Percentiles rank a stretch among this genome's conserved stretches.
These are phyloP conservation scores for Hemiscyllium ocellatum DNA, from an alignment of 2,113 vertebrate genomes.

Conservation along the genomic window DNA sequence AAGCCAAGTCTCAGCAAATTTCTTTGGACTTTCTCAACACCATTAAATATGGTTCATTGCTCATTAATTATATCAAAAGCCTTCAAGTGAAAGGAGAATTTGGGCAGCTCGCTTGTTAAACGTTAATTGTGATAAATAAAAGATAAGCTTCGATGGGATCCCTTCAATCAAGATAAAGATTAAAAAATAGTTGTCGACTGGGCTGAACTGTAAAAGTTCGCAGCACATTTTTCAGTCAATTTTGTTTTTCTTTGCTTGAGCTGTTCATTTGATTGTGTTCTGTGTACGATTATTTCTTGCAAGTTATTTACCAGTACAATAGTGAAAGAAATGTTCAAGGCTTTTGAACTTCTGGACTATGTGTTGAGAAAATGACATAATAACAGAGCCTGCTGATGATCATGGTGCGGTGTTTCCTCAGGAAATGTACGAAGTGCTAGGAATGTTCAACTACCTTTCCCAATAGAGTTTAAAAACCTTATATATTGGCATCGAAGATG, in stretches of 20 bases:
- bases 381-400: neutral
- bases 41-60: neutral
- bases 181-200: neutral
- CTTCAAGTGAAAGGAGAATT: neutral
- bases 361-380: neutral
- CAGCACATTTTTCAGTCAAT: neutral
- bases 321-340: neutral
- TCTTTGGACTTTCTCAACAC: neutral
- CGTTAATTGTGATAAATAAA: conserved; percentile 22
- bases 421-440: neutral
- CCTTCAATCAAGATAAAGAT: neutral
- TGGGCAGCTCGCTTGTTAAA: conserved; percentile 20
- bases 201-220: neutral
- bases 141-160: neutral
- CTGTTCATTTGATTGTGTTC: neutral
- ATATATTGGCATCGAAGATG: no score
- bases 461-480: neutral
- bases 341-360: neutral
- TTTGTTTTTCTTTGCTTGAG: neutral
- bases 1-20: neutral
- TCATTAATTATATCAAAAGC: conserved; percentile 12
- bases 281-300: neutral
- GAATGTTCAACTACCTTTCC: no score
- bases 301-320: neutral
- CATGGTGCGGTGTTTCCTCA: neutral